Base-by-base conservation (phyloP, 2,113 vertebrate species). In the Antechinus stuartii region DNA sequence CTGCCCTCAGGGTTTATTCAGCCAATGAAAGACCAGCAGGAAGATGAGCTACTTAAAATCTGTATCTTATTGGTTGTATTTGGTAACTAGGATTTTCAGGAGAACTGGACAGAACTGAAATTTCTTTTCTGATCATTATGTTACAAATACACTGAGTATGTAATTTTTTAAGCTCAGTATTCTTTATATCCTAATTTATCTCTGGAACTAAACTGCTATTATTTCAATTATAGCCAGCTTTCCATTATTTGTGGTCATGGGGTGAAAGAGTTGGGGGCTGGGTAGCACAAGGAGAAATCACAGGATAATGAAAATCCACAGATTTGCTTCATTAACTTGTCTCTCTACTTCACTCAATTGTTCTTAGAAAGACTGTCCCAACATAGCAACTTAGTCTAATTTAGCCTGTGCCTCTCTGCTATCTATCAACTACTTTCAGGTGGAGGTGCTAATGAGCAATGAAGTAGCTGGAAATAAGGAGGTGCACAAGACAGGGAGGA, bases 201-300 rank as follows among this genome's bases (percentile, higher is more conserved):
- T 93, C 93, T 84, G 54, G 91, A 61, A 92, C 30, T 95, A 92
- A 91, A 2, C 16, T 52, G 68, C 42, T 90, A 3, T 54, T 93
- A 49, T 8, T 56, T 7, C 46, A 35, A 30, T 24, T 16, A 35
- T 47, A 84, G 35, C 92, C 76, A 91, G 68, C 22, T 53, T 89
- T 57, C 16, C 90, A 90, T 92, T 92, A 25, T 92, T 90, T 92
- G 22, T 93, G 90, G 68, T 94, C 53, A 84, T 54, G 30, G 5
- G 91, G 19, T 84, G 68, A 84, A 84, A 84, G 68, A 42, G 14
- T 76, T 4, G 35, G 68, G 50, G 47, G 61, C 16, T 56, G 89
- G 10, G 54, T 49, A 61, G 90, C 46, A 90, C 50, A 9, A 47
- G 30, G 61, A 84, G n/a, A 84, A 42, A 35, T 84, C 19, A 42